phyloP scores from a whole-genome alignment of 2,888 invertebrate species.

The Hipparchia semele region DNA sequence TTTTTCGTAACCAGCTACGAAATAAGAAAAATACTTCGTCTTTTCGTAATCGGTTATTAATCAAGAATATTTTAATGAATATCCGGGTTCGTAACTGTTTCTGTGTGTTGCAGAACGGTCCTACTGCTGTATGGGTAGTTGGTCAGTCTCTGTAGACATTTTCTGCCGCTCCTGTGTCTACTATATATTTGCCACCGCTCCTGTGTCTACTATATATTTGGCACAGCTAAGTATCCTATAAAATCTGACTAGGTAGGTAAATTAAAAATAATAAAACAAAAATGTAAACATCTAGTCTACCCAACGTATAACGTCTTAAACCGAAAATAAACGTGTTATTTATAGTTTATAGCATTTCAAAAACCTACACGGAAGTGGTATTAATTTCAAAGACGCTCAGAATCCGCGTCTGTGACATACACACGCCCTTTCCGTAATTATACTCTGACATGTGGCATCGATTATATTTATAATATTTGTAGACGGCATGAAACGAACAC shows the following conservation, averaged over 20 bases:
- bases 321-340: constrained; percentile 19
- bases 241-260: neutral
- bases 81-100: no score
- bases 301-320: constrained; percentile 1
- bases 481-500: neutral
- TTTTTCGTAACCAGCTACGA: no score
- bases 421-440: constrained; percentile 39
- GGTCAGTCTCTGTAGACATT: no score
- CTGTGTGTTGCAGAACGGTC: no score
- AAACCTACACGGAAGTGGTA: constrained; percentile 22
- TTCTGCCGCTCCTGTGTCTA: no score
- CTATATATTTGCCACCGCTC: no score
- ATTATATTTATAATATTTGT: constrained; percentile 13
- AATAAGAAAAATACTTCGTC: no score
- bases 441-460: constrained; percentile 35
- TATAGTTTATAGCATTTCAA: constrained; percentile 18
- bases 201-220: no score
- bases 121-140: no score
- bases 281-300: neutral
- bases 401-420: constrained; percentile 30
- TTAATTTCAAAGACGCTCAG: constrained; percentile 23
- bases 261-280: neutral
- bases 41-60: no score
- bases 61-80: no score
- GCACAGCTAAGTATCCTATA: no score